A percentile compares a stretch with the other conserved stretches of the same genome.
Conservation (phyloP, 2,113 vertebrate genomes). For the Aldabrachelys gigantea region DNA sequence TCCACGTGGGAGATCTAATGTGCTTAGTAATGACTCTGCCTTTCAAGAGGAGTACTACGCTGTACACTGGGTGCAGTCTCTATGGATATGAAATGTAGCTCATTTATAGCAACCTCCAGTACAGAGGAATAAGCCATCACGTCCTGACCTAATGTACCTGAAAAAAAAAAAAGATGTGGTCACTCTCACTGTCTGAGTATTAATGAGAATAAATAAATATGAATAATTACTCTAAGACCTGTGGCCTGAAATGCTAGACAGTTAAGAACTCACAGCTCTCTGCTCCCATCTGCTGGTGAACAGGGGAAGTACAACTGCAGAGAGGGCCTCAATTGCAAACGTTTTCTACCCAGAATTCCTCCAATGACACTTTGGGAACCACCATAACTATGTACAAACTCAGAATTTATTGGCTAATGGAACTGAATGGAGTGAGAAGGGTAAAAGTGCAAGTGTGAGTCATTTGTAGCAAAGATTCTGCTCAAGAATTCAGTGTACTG, state of each 20-base stretch:
- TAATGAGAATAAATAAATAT: not conserved
- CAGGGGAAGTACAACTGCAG: not conserved
- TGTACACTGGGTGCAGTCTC: not conserved
- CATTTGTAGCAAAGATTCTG: not conserved
- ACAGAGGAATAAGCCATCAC: not conserved
- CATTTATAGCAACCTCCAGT: not conserved
- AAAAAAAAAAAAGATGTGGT: not conserved
- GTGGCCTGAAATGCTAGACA: not conserved
- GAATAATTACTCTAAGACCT: not conserved
- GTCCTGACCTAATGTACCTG: rapidly evolving
- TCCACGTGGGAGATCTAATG: not conserved
- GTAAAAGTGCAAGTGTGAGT: not conserved
- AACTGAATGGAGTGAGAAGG: not conserved
- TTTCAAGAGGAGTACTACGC: not conserved
- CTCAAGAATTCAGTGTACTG: not conserved
- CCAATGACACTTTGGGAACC: not conserved
- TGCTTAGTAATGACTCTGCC: not conserved
- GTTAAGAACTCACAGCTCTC: not conserved
- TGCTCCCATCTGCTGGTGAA: not conserved
- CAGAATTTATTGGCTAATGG: rapidly evolving
- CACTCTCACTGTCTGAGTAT: not conserved
- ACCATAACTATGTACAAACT: not conserved
- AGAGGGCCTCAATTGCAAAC: not conserved
- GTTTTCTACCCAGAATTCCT: not conserved
- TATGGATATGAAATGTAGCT: not conserved